Base-by-base conservation (phyloP, 1,140 invertebrate species). In the Monochamus saltuarius region DNA sequence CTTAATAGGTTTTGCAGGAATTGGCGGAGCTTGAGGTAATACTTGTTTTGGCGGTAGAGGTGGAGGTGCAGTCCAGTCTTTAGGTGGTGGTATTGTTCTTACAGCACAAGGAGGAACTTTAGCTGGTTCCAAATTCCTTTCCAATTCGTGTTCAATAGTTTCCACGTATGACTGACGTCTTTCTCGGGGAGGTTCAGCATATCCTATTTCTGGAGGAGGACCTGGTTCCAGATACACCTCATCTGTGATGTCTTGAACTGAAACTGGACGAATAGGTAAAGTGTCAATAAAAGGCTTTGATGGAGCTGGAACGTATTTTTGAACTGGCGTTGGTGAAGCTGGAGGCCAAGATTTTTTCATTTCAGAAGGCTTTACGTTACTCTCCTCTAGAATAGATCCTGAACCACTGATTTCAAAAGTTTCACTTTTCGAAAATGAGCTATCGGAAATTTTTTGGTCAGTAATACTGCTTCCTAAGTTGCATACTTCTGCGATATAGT, bases 161-260 rank as follows among this genome's bases (percentile, higher is more conserved):
- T 85, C 84, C 1, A 84, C 77, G 62, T 84, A 80, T 0, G 82
- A 84, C 56, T 79, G 79, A 10, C 80, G 73, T 46, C 80, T 70
- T 46, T 73, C 72, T 52, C 72, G 69, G 4, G 72, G 40, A 75
- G 77, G 74, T 38, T 81, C 78, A 4, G 83, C 81, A 70, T 81
- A 87, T 10, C 80, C 84, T 10, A 88, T 85, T 77, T 87, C 84
- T 14, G 86, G 84, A 8, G 85, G 83, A 1, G 84, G 79, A 10
- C 85, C 86, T 0, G 85, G 85, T 70, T 85, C 78, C 9, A 87
- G 66, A 43, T 80, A 71, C 0, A 82, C 73, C 64, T 82, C 80
- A 47, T 76, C 67, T 4, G 75, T 72, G 14, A 77, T 75, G 61
- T 77, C 75, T 63, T 77, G 74, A 7, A 75, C 73, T 34, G 75